A percentile compares a stretch with the other conserved stretches of the same genome.
Conservation (phyloP, 2,797 vertebrate species). For the Etheostoma perlongum region DNA sequence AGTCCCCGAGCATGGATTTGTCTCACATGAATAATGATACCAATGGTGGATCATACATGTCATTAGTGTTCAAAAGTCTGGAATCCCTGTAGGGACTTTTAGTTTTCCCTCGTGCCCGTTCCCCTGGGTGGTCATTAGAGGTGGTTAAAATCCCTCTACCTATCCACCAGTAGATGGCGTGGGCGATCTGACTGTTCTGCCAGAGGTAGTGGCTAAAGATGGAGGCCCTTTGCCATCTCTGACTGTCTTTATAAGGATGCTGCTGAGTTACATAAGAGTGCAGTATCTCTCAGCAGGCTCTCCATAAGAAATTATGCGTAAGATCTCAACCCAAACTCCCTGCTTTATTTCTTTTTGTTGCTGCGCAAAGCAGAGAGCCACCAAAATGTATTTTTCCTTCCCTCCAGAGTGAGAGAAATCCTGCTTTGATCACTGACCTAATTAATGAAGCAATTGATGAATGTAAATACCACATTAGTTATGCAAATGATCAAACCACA, state of each 20-base stretch:
- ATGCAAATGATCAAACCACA: conserved; percentile 77
- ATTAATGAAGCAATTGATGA: conserved; percentile 85
- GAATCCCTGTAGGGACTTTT: conserved; percentile 66
- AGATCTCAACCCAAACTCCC: conserved; percentile 74
- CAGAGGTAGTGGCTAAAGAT: conserved; percentile 55
- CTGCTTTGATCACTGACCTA: conserved; percentile 85
- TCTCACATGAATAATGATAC: conserved; percentile 76
- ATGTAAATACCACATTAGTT: conserved; percentile 86
- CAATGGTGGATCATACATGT: conserved; percentile 70
- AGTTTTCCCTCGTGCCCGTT: conserved; percentile 55
- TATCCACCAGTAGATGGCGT: conserved; percentile 83
- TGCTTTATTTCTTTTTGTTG: conserved; percentile 69
- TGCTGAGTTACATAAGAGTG: conserved; percentile 85
- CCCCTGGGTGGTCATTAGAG: conserved; percentile 78
- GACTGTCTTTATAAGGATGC: conserved; percentile 82
- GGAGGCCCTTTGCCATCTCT: conserved; percentile 60
- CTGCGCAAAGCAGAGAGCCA: conserved; percentile 59
- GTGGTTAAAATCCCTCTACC: conserved; percentile 52
- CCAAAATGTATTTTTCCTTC: conserved; percentile 48
- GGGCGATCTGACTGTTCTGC: conserved; percentile 65
- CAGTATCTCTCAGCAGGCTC: conserved; percentile 81
- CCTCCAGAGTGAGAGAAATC: conserved; percentile 64
- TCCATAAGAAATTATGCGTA: conserved; percentile 79
- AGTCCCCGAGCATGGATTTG: conserved; percentile 64
- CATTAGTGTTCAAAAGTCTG: conserved; percentile 67